A percentile compares a stretch with the other conserved stretches of the same genome.
Evolutionary conservation across 2,888 invertebrate genomes (phyloP).

Genomic region (Clitarchus hookeri): DNA sequence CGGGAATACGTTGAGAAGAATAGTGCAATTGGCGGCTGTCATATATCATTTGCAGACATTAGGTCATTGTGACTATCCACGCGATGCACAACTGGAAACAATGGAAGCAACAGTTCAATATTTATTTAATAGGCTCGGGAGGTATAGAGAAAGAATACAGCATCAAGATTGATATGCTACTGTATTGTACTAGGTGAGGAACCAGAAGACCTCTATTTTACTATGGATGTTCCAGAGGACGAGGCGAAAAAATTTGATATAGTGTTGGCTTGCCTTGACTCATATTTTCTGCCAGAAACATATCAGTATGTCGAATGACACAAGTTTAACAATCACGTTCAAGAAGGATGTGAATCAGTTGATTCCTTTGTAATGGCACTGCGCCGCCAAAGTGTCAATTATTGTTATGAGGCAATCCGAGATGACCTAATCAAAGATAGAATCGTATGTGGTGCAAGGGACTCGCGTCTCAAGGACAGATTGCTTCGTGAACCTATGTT

Average conservation of each 20-base stretch:
- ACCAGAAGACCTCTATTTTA: not conserved
- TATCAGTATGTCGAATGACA: not conserved
- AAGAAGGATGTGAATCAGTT: not conserved
- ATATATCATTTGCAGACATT: not conserved
- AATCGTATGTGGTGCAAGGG: not conserved
- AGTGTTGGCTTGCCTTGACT: not conserved
- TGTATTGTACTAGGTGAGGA: not conserved
- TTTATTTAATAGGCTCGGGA: not conserved
- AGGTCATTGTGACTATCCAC: not conserved
- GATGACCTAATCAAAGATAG: not conserved
- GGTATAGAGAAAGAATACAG: not conserved
- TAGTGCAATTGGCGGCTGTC: not conserved
- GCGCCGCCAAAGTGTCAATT: not conserved
- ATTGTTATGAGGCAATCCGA: not conserved
- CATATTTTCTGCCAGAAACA: not conserved
- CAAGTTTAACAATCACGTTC: not conserved
- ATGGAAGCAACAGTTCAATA: not conserved
- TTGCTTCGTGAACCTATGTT: not conserved
- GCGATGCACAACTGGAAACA: not conserved
- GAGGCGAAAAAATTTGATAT: no score
- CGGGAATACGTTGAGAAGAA: not conserved
- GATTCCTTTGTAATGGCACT: not conserved
- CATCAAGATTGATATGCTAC: not conserved
- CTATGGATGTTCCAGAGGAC: not conserved
- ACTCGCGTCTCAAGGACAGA: no score